Evolutionary conservation across 2,797 vertebrate genomes (phyloP).

Genomic region (Chaetodon trifasciatus): DNA sequence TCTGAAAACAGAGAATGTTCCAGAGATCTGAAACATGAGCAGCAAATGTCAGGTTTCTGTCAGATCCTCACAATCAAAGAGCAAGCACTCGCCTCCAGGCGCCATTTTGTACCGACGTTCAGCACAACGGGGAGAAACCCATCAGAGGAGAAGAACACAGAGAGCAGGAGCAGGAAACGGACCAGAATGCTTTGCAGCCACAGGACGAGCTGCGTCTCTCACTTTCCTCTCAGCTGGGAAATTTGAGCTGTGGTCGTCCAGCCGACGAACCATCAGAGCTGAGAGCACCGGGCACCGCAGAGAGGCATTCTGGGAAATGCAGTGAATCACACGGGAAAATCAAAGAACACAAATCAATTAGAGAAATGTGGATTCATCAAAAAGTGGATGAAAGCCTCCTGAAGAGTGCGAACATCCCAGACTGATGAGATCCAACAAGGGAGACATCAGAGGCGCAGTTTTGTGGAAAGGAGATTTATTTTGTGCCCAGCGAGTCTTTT

Average conservation of each 20-base stretch:
- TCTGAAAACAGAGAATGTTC: not conserved
- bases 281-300: not conserved
- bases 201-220: not conserved
- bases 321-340: not conserved
- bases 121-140: constrained; percentile 1
- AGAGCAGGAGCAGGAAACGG: constrained; percentile 3
- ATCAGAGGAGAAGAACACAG: constrained; percentile 1
- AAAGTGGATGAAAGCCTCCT: not conserved
- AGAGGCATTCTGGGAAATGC: constrained; percentile 31
- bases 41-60: constrained; percentile 16
- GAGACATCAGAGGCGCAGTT: constrained; percentile 2
- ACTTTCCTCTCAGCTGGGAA: not conserved
- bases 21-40: constrained; percentile 8
- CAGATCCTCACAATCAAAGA: constrained; percentile 23
- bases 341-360: not conserved
- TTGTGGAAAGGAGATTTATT: not conserved
- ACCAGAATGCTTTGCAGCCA: constrained; percentile 20
- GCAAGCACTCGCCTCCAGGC: not conserved
- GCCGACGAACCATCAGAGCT: not conserved
- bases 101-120: not conserved
- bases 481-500: constrained; percentile 5
- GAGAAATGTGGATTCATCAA: not conserved
- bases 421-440: constrained; percentile 3
- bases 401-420: constrained; percentile 1
- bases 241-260: not conserved